phyloP scores from a whole-genome alignment of 2,113 vertebrate species.

The Loxodonta africana region DNA sequence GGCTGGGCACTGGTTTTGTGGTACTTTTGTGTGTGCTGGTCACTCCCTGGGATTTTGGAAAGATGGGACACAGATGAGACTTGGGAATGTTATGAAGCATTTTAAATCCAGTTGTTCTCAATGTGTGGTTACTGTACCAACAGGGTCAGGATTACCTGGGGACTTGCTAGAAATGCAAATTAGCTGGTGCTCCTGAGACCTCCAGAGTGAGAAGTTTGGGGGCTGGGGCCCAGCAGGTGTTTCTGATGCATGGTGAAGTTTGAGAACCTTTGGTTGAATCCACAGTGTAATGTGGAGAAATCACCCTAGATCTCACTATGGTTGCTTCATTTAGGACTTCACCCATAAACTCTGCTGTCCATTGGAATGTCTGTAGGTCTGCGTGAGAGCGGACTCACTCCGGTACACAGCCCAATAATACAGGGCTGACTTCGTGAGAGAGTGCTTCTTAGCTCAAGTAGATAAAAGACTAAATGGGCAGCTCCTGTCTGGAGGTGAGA shows the following conservation, averaged over 20 bases:
- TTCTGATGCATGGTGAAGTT: conserved; percentile 16
- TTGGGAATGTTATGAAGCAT: not conserved
- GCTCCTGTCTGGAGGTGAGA: too few species aligned
- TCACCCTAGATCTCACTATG: not conserved
- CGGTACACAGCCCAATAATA: not conserved
- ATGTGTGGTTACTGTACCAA: not conserved
- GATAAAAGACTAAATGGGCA: too few species aligned
- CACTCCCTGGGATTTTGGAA: not conserved
- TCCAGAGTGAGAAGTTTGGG: not conserved
- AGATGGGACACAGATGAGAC: not conserved
- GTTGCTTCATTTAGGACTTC: not conserved
- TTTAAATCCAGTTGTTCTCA: not conserved
- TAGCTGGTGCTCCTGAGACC: not conserved
- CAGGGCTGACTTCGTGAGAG: too few species aligned
- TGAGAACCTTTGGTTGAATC: conserved; percentile 33
- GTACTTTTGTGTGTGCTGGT: not conserved
- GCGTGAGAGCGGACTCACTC: not conserved
- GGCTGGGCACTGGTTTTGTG: not conserved
- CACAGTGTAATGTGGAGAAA: not conserved
- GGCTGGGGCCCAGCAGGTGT: not conserved
- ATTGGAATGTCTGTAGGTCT: not conserved
- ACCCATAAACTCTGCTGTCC: not conserved
- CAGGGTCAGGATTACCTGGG: not conserved
- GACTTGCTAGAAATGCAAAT: conserved; percentile 15
- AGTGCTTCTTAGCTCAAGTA: too few species aligned